A percentile compares a stretch with the other conserved stretches of the same genome.
Evolutionary conservation across 2,888 invertebrate genomes (phyloP).

Genomic region (Lycia hirtaria): DNA sequence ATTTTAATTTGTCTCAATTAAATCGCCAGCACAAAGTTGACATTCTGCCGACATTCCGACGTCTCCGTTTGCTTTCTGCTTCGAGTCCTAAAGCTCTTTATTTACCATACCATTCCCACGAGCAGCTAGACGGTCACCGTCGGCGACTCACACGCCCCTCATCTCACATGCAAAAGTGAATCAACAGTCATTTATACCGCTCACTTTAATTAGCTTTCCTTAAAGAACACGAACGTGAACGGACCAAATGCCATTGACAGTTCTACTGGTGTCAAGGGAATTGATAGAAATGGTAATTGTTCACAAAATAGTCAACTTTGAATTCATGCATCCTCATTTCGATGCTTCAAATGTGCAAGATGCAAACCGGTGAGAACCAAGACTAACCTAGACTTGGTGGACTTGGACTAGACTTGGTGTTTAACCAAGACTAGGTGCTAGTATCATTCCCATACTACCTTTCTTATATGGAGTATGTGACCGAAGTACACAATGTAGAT

Average conservation of each 20-base stretch:
- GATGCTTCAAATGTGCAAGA: no score
- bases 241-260: constrained; percentile 23
- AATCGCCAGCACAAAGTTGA: no score
- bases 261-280: constrained; percentile 2
- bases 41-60: neutral
- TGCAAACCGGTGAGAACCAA: no score
- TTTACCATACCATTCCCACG: constrained; percentile 35
- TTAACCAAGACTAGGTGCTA: no score
- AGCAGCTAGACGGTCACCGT: constrained; percentile 9
- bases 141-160: constrained; percentile 6
- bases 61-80: constrained; percentile 14
- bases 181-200: constrained; percentile 38
- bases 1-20: no score
- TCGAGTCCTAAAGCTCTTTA: constrained; percentile 6
- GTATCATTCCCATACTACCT: no score
- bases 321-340: neutral
- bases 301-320: neutral
- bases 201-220: constrained; percentile 40
- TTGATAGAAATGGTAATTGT: neutral
- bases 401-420: no score
- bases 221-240: constrained; percentile 23
- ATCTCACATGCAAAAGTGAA: constrained; percentile 35
- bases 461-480: no score
- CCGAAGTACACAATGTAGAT: no score
- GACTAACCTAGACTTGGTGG: no score